Percentiles rank a stretch among this genome's conserved stretches.
These are phyloP conservation scores for Eurosta solidaginis DNA, from an alignment of 1,140 invertebrate species.

Conservation along the genomic window DNA sequence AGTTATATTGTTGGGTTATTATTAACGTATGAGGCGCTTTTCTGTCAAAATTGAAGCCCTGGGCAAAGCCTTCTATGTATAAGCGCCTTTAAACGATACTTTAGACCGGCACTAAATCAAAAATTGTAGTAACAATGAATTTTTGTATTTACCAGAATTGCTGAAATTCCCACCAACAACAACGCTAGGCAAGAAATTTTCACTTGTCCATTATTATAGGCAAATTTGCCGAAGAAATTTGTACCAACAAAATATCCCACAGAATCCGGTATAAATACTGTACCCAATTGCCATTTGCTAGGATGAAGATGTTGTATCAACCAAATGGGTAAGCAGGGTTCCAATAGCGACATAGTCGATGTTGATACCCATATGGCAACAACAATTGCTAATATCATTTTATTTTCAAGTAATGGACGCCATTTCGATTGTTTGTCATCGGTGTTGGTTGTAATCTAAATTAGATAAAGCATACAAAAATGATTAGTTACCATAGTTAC, in stretches of 20 bases:
- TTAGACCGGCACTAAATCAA: no score
- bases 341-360: conserved; percentile 77
- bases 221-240: conserved; percentile 72
- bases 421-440: conserved; percentile 58
- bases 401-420: conserved; percentile 65
- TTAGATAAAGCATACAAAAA: background rate
- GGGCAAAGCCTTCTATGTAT: no score
- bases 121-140: background rate
- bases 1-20: no score
- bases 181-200: conserved; percentile 68
- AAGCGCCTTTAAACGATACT: no score
- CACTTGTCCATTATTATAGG: conserved; percentile 69
- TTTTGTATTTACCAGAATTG: conserved; percentile 63
- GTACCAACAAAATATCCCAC: conserved; percentile 81
- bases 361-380: conserved; percentile 77
- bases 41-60: no score
- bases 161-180: conserved; percentile 67
- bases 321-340: conserved; percentile 84
- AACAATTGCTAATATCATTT: conserved; percentile 66
- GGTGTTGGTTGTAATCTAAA: conserved; percentile 10
- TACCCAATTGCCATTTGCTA: conserved; percentile 77
- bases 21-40: no score
- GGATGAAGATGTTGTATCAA: conserved; percentile 73
- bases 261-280: conserved; percentile 83
- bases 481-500: background rate